Percentiles rank a stretch among this genome's conserved stretches.
phyloP scores from a whole-genome alignment of 2,888 invertebrate genomes.

The Diaperis boleti region DNA sequence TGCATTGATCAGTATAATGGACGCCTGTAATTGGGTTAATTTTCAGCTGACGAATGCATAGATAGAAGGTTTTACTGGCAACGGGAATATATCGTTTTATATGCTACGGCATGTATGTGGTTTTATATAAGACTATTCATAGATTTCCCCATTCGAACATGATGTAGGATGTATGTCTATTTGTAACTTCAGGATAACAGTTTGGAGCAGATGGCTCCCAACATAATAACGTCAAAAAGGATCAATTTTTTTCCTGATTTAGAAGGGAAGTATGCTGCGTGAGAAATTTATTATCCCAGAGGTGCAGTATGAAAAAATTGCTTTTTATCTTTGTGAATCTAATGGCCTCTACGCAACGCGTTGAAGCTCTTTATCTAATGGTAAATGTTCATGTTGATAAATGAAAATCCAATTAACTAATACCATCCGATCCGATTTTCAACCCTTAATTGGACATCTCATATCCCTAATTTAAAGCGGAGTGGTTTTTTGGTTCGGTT shows the following conservation, averaged over 20 bases:
- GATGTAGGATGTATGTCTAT: conserved; percentile 2
- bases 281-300: conserved; percentile 33
- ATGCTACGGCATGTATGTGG: background rate
- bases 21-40: conserved; percentile 25
- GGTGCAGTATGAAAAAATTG: conserved; percentile 16
- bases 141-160: background rate
- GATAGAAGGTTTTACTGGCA: conserved; percentile 5
- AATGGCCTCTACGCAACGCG: no score
- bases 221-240: conserved; percentile 21
- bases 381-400: background rate
- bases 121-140: conserved; percentile 23
- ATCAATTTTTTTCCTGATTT: conserved; percentile 5
- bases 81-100: background rate
- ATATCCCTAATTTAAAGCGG: conserved; percentile 31
- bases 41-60: conserved; percentile 7
- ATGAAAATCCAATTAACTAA: conserved; percentile 35
- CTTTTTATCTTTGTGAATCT: conserved; percentile 27
- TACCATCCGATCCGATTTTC: conserved; percentile 18
- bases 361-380: background rate
- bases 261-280: conserved; percentile 18
- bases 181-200: conserved; percentile 10
- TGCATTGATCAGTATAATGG: conserved; percentile 24
- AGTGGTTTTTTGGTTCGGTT: conserved; percentile 7
- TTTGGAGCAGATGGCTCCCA: conserved; percentile 19
- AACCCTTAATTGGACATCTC: conserved; percentile 16